These are phyloP conservation scores for Campylomormyrus tamandua DNA, from an alignment of 2,113 vertebrate species.

Conservation along the genomic window DNA sequence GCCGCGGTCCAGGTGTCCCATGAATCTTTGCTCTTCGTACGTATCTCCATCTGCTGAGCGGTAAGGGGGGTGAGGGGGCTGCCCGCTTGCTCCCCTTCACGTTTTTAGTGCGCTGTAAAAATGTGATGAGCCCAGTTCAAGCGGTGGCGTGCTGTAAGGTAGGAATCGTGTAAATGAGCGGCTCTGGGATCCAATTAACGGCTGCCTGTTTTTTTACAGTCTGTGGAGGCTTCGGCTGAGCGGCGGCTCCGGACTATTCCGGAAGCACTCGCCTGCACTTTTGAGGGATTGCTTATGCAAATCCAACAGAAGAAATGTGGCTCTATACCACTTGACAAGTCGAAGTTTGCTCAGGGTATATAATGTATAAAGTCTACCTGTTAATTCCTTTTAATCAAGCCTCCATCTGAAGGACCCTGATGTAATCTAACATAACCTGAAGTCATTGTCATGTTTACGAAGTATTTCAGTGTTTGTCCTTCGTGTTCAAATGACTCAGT, in stretches of 20 bases:
- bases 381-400: neutral
- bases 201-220: neutral
- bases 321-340: neutral
- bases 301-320: neutral
- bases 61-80: neutral
- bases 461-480: neutral
- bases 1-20: neutral
- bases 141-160: neutral
- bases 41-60: constrained; percentile 4
- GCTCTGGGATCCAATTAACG: neutral
- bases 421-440: neutral
- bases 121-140: neutral
- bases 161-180: neutral
- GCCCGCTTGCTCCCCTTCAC: neutral
- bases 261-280: neutral
- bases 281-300: neutral
- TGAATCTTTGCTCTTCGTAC: neutral
- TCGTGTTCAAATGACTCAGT: neutral
- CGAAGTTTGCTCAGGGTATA: neutral
- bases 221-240: neutral
- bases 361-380: neutral
- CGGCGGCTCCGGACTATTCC: neutral
- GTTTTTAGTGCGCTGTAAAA: neutral
- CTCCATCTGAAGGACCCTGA: neutral
- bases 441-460: neutral